Conservation (phyloP, 2,797 vertebrate species). For the Lepilemur ruficaudatus region DNA sequence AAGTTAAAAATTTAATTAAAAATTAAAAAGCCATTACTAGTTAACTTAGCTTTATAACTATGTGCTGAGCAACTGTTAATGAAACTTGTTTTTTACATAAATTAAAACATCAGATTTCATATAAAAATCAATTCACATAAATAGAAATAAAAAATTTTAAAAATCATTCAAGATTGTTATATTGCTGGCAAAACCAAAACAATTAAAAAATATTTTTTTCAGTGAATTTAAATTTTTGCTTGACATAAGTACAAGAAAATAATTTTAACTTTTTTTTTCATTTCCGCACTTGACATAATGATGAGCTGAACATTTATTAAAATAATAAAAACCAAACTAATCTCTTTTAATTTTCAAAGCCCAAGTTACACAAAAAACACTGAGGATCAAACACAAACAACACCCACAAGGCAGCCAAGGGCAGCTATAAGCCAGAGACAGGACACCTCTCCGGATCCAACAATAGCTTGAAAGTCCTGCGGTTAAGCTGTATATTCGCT, state of each 20-base stretch:
- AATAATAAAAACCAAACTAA: not conserved
- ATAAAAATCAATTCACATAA: constrained; percentile 42
- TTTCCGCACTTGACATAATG: not conserved
- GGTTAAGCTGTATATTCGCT: accelerated
- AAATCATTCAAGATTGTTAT: constrained; percentile 25
- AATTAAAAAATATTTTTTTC: not conserved
- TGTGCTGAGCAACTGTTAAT: constrained; percentile 36
- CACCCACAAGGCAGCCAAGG: not conserved
- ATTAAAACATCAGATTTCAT: constrained; percentile 36
- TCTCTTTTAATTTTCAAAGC: not conserved
- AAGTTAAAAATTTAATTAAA: not conserved
- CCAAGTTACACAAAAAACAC: not conserved
- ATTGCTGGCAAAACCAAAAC: constrained; percentile 1
- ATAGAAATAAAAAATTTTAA: constrained; percentile 19
- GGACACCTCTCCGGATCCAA: not conserved
- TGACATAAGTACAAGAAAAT: not conserved
- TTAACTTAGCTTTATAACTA: constrained; percentile 41
- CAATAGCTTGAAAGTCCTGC: not conserved
- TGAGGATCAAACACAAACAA: not conserved
- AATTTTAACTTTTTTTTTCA: not conserved
- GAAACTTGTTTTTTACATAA: constrained; percentile 27
- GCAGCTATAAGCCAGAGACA: not conserved
- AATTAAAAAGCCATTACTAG: constrained; percentile 11
- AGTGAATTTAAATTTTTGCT: not conserved
- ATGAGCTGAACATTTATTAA: not conserved